Conservation (phyloP, 2,888 invertebrate genomes). For the Oscheius sp. region DNA sequence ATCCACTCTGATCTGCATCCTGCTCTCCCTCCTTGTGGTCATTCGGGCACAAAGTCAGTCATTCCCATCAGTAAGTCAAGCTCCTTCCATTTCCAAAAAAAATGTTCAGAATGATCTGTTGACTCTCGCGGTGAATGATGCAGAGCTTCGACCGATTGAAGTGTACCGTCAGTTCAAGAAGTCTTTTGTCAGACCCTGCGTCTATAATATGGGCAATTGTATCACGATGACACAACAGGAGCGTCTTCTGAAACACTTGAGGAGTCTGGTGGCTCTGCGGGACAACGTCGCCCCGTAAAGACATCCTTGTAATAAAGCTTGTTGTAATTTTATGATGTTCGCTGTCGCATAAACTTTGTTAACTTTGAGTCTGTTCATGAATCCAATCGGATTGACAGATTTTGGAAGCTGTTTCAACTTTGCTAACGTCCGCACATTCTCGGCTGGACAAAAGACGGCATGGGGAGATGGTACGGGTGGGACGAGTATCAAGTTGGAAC, state of each 20-base stretch:
- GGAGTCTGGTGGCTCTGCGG: conserved; percentile 26
- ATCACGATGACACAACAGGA: conserved; percentile 31
- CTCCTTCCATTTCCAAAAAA: neutral
- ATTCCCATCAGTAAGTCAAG: neutral
- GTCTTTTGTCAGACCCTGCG: conserved; percentile 34
- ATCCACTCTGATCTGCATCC: conserved; percentile 20
- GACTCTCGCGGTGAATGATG: neutral
- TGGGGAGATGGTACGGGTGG: too few relatives aligned
- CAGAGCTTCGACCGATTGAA: conserved; percentile 19
- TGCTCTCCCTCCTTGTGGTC: conserved; percentile 23
- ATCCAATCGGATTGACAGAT: too few relatives aligned
- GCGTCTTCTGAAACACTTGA: conserved; percentile 32
- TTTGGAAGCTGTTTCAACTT: too few relatives aligned
- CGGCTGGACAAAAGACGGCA: too few relatives aligned
- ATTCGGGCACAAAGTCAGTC: conserved; percentile 23
- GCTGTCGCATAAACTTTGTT: too few relatives aligned
- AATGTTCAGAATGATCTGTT: conserved; percentile 7
- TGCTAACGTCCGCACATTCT: too few relatives aligned
- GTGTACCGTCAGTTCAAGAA: conserved; percentile 35
- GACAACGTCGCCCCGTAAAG: neutral
- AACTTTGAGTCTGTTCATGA: too few relatives aligned
- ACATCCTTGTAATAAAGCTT: too few relatives aligned
- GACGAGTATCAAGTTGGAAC: too few relatives aligned
- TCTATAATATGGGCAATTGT: conserved; percentile 39
- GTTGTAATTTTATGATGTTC: too few relatives aligned